phyloP scores from a whole-genome alignment of 2,888 invertebrate genomes.

The Dioctria linearis region DNA sequence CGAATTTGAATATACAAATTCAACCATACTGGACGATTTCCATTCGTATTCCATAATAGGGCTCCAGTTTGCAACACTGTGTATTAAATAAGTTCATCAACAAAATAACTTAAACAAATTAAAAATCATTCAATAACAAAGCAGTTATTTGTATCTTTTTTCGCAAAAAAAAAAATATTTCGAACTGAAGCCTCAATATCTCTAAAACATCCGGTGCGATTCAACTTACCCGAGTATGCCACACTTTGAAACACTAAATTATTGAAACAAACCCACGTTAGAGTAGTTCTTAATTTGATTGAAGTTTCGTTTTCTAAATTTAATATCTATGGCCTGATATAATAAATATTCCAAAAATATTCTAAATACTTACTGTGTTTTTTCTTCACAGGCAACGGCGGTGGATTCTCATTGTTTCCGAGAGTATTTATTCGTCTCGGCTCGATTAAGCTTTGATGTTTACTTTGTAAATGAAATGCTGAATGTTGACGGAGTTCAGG shows the following conservation, averaged over 20 bases:
- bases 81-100: neutral
- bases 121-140: constrained; percentile 8
- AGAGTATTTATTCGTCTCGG: constrained; percentile 58
- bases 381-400: constrained; percentile 93
- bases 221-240: constrained; percentile 92
- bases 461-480: constrained; percentile 68
- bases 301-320: constrained; percentile 63
- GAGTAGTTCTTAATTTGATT: constrained; percentile 69
- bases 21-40: no score
- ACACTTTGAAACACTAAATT: constrained; percentile 93
- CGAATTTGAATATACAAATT: neutral
- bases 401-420: constrained; percentile 79
- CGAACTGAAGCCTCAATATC: constrained; percentile 7
- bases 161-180: constrained; percentile 25
- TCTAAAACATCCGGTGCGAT: constrained; percentile 26
- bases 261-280: constrained; percentile 70
- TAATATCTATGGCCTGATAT: constrained; percentile 55
- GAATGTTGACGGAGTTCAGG: constrained; percentile 57
- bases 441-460: constrained; percentile 69
- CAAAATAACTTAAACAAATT: neutral
- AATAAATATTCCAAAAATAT: constrained; percentile 25
- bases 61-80: neutral
- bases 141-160: constrained; percentile 21
- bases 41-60: no score
- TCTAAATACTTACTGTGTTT: constrained; percentile 88